These are phyloP conservation scores for Parnassius mnemosyne DNA, from an alignment of 2,888 invertebrate species.

Conservation along the genomic window DNA sequence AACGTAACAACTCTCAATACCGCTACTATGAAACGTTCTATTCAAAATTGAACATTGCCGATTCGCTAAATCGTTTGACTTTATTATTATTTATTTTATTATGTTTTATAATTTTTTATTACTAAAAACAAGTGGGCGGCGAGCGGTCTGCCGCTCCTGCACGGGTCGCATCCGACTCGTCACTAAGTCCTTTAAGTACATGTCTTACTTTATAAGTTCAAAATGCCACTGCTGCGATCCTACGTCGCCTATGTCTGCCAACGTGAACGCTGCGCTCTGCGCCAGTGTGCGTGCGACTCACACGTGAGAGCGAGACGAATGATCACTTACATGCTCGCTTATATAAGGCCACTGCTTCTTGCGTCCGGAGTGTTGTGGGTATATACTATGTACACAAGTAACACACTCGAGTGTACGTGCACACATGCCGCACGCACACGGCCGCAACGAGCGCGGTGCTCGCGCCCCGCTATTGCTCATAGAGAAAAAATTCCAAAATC, in stretches of 20 bases:
- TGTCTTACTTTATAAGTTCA: slow-evolving; percentile 74
- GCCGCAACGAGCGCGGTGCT: slow-evolving; percentile 26
- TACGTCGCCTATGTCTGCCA: slow-evolving; percentile 66
- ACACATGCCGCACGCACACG: slow-evolving; percentile 13
- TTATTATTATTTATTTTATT: slow-evolving; percentile 40
- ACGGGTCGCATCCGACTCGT: slow-evolving; percentile 56
- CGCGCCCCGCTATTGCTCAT: slow-evolving; percentile 63
- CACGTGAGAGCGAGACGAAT: neutral
- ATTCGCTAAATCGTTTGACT: slow-evolving; percentile 73
- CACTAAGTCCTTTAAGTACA: slow-evolving; percentile 72
- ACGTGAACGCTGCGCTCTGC: slow-evolving; percentile 27
- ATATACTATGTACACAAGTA: neutral
- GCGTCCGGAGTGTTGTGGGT: slow-evolving; percentile 33
- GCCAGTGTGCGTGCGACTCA: slow-evolving; percentile 26
- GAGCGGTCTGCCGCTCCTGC: slow-evolving; percentile 55
- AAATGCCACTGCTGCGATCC: slow-evolving; percentile 78
- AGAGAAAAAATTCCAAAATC: slow-evolving; percentile 75
- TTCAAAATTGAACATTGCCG: slow-evolving; percentile 80
- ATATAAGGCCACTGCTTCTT: slow-evolving; percentile 39
- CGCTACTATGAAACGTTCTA: slow-evolving; percentile 78
- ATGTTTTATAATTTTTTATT: slow-evolving; percentile 35
- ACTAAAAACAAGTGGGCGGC: slow-evolving; percentile 73
- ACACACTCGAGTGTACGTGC: slow-evolving; percentile 4
- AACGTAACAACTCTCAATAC: slow-evolving; percentile 77
- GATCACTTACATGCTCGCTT: slow-evolving; percentile 15